Evolutionary conservation across 2,113 vertebrate species (phyloP).

Genomic region (Cynoglossus semilaevis): DNA sequence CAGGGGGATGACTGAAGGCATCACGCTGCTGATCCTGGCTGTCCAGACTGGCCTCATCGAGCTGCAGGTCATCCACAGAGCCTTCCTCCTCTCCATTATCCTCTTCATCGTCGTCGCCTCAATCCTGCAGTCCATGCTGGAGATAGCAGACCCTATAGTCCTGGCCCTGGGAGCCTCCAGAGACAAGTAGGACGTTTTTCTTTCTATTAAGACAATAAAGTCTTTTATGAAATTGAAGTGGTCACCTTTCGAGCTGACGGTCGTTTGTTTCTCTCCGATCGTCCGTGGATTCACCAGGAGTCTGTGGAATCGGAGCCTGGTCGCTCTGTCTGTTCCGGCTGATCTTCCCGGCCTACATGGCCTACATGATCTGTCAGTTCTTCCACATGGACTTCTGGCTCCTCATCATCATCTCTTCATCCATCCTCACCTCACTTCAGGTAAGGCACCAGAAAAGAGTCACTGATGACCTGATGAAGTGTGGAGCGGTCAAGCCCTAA

Average conservation of each 20-base stretch:
- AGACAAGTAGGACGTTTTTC: constrained; percentile 84
- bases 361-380: constrained; percentile 98
- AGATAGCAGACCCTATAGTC: constrained; percentile 98
- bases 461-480: no score
- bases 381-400: constrained; percentile 99
- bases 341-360: constrained; percentile 96
- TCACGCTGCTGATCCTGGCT: constrained; percentile 91
- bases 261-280: no score
- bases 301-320: constrained; percentile 96
- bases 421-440: constrained; percentile 97
- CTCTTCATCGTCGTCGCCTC: constrained; percentile 98
- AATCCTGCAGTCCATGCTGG: constrained; percentile 97
- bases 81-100: constrained; percentile 97
- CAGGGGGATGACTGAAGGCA: constrained; percentile 97
- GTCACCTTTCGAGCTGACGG: no score
- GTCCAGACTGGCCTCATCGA: constrained; percentile 98
- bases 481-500: no score
- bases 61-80: constrained; percentile 95
- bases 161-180: constrained; percentile 94
- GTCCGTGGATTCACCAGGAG: constrained; percentile 77
- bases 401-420: constrained; percentile 97
- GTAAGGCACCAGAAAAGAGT: constrained; percentile 60
- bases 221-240: no score
- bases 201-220: no score
- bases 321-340: constrained; percentile 92